Evolutionary conservation across 2,113 vertebrate species (phyloP).

Genomic region (Procavia capensis): DNA sequence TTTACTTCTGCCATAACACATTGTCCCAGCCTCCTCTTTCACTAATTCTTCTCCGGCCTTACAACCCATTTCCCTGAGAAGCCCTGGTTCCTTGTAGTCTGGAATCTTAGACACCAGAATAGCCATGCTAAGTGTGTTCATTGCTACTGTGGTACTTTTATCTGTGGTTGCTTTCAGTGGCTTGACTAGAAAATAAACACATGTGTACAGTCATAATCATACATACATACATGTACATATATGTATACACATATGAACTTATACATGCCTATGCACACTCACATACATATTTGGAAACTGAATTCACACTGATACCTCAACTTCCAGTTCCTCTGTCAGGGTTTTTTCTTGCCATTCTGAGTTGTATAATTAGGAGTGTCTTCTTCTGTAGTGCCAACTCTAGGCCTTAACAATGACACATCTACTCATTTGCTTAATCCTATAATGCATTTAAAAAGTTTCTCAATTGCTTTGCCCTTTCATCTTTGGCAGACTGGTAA

Average conservation of each 20-base stretch:
- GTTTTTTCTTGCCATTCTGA: slow-evolving; percentile 1
- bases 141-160: background rate
- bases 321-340: background rate
- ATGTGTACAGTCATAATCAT: background rate
- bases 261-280: background rate
- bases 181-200: background rate
- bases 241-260: background rate
- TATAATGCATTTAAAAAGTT: background rate
- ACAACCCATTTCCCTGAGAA: slow-evolving; percentile 23
- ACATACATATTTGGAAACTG: background rate
- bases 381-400: background rate
- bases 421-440: background rate
- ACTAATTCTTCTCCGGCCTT: background rate
- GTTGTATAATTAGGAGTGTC: background rate
- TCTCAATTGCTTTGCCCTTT: background rate
- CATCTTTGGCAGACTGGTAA: no score
- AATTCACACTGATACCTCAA: background rate
- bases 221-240: background rate
- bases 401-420: background rate
- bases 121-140: background rate
- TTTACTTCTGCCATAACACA: slow-evolving; percentile 25
- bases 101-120: slow-evolving; percentile 24
- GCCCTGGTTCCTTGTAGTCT: background rate
- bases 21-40: background rate
- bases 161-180: background rate